Conservation (phyloP, 2,888 invertebrate species). For the Diplolepis rosae region DNA sequence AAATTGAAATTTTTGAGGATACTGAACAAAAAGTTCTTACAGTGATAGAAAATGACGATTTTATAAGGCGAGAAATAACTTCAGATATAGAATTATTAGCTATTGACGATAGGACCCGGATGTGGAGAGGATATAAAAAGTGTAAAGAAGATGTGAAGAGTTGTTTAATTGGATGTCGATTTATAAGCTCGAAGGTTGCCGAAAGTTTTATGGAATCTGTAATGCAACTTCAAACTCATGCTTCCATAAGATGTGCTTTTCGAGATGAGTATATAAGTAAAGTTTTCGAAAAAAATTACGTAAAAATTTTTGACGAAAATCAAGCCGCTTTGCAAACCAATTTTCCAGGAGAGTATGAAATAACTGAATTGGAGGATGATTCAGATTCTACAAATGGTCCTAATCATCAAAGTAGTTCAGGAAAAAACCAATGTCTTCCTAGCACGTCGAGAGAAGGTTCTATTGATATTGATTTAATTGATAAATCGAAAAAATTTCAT, state of each 20-base stretch:
- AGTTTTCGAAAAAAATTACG: not conserved
- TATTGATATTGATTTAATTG: not conserved
- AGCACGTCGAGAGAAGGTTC: not conserved
- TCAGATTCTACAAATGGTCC: not conserved
- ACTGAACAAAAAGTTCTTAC: not conserved
- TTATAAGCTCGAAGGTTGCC: slow-evolving; percentile 1
- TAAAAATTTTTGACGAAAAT: not conserved
- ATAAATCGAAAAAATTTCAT: not conserved
- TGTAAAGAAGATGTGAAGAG: not conserved
- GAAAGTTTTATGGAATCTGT: not conserved
- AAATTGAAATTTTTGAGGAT: not conserved
- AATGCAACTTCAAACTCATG: not conserved
- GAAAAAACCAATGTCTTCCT: no score
- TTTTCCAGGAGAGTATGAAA: slow-evolving; percentile 20
- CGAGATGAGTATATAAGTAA: slow-evolving; percentile 1
- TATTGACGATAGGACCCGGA: not conserved
- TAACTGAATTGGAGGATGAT: not conserved
- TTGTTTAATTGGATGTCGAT: slow-evolving; percentile 15
- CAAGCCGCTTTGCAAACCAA: not conserved
- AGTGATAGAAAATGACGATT: slow-evolving; percentile 1
- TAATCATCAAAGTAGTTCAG: no score
- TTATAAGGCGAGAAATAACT: not conserved
- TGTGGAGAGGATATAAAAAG: slow-evolving; percentile 23
- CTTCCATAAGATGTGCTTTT: not conserved
- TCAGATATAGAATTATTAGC: not conserved